These are phyloP conservation scores for Pelosia muscerda DNA, from an alignment of 2,888 invertebrate species.

Conservation along the genomic window DNA sequence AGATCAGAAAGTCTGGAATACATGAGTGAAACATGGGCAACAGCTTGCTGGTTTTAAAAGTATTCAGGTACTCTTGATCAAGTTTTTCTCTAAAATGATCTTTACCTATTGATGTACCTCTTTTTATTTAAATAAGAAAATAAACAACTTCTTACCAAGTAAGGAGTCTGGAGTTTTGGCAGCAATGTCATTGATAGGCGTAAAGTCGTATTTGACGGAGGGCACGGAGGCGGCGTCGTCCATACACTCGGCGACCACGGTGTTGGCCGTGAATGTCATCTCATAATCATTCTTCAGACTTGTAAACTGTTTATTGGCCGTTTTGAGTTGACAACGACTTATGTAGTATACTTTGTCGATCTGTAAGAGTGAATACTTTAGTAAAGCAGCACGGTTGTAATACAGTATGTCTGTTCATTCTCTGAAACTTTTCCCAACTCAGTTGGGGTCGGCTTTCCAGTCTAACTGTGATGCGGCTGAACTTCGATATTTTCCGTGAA, in stretches of 20 bases:
- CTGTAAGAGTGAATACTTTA: conserved; percentile 71
- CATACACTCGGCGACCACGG: conserved; percentile 87
- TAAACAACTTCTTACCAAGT: conserved; percentile 88
- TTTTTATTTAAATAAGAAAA: not conserved
- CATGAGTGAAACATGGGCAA: no score
- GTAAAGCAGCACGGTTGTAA: no score
- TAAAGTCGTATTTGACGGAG: conserved; percentile 91
- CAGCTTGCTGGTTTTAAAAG: no score
- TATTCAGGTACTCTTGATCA: no score
- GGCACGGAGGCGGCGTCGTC: conserved; percentile 90
- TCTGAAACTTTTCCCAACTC: no score
- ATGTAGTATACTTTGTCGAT: conserved; percentile 95
- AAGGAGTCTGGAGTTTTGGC: conserved; percentile 88
- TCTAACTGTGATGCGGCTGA: no score
- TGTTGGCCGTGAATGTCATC: conserved; percentile 94
- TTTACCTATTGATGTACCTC: no score
- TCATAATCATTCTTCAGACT: conserved; percentile 97
- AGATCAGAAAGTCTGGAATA: no score
- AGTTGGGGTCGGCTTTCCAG: no score
- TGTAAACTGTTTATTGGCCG: conserved; percentile 96
- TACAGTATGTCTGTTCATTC: no score
- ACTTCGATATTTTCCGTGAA: no score
- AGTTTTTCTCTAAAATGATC: no score
- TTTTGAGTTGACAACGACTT: conserved; percentile 93
- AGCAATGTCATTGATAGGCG: conserved; percentile 91